Evolutionary conservation across 2,888 invertebrate species (phyloP), one percentile per base, ranked within the genome.

Genomic region (Poecilobothrus nobilitatus): DNA sequence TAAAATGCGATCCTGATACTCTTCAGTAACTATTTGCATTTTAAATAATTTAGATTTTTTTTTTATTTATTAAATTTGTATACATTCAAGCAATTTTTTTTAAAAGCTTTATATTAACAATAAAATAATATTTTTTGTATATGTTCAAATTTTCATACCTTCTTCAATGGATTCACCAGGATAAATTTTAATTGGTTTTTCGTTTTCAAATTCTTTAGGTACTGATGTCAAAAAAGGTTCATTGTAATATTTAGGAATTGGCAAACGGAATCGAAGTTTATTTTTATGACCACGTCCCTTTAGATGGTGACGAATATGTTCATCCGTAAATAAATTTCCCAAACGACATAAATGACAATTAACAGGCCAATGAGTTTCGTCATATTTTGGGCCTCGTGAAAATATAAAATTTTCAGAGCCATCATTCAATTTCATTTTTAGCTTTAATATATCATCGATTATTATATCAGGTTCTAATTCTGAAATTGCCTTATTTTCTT

Each of bases 161-260:
- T 71, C 71, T 33, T 68, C 61, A n/a, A 71, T 71, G 0, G 68
- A 33, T 71, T 71, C 71, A 1, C 71, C 71, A 12, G 71, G 70
- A 61, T 63, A 69, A 27, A 71, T 71, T 63, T 62, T 65, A 21
- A 71, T 70, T 4, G 70, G 70, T 8, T 67, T 70, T 8, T 61
- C 44, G 15, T 67, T 12, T 12, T 37, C 64, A 10, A 20, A 27
- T 53, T 66, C 33, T 10, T 68, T 66, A 9, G 61, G 21, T 20
- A 62, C 44, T 18, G 41, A 68, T 65, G 70, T 70, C 0, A 44
- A 33, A 44, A 68, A 71, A 6, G 71, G 69, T 34, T 65, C 66
- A 63, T 63, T 34, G 63, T 69, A 70, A 12, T 64, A 44, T n/a
- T 68, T 66, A 2, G 69, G 64, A n/a, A 67, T 64, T 10, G 67